Base-by-base conservation (phyloP, 2,888 invertebrate genomes). In the Pyrrhosoma nymphula region DNA sequence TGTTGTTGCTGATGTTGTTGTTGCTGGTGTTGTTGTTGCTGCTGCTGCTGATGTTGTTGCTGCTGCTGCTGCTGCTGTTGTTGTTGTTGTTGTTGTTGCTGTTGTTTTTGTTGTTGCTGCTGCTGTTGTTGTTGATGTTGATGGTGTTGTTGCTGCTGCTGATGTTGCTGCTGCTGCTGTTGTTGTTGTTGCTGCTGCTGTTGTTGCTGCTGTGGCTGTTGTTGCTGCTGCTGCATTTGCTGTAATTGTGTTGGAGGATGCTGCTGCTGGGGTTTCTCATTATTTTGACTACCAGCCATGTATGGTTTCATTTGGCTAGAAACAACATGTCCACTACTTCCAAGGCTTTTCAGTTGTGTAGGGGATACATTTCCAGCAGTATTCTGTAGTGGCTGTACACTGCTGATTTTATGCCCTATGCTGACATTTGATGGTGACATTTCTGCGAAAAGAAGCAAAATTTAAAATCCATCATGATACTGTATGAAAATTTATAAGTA, bases 91-190 rank as follows among this genome's bases (percentile, higher is more conserved):
- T 95, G 95, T 56, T 95, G 95, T 26, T 90, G 56, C 20, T 75
- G 95, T 0, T 95, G 95, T 56, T 93, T 88, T 93, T 95, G 95
- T 63, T 75, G 95, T 35, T 95, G 95, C n/a, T 95, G 95, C 0
- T 90, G 95, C 60, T 95, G 91, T 63, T 63, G 63, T 91, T 63
- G 63, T 26, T 69, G 93, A 14, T 93, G 95, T 23, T 95, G 95
- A 10, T 56, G 63, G n/a, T 69, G 90, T n/a, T 90, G 90, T 60
- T 89, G 90, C 39, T 95, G 95, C 10, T 69, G 95, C 18, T 95
- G 90, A 23, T 95, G 95, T 63, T 95, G 93, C 10, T 88, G 90
- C 69, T 69, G 63, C 47, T 93, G 93, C 14, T 91, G 91, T 23
- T 63, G 63, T 23, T 63, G 60, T 63, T 91, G 91, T 35, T 91